phyloP scores from a whole-genome alignment of 2,113 vertebrate species.

The Malurus elegans region DNA sequence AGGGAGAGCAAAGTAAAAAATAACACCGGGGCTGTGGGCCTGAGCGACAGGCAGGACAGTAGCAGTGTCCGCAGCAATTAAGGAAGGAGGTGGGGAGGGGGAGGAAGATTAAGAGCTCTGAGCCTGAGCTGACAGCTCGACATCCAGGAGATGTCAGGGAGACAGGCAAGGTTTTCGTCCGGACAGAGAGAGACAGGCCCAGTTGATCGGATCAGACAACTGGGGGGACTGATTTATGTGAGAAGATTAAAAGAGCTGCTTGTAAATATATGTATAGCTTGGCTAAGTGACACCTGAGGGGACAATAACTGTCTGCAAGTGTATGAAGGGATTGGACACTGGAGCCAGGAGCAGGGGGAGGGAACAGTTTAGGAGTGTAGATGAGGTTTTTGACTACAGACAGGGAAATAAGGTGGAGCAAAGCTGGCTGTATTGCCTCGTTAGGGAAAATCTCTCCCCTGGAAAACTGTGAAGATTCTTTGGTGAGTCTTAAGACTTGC shows the following conservation, averaged over 20 bases:
- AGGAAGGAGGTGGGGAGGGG: neutral
- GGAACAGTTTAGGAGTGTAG: neutral
- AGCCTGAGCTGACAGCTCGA: constrained; percentile 47
- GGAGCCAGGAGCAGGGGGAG: neutral
- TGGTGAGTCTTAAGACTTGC: neutral
- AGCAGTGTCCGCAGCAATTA: neutral
- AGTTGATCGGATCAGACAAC: constrained; percentile 36
- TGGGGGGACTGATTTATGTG: constrained; percentile 56
- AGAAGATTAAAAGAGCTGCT: constrained; percentile 57
- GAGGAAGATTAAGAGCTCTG: constrained; percentile 61
- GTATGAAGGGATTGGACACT: neutral
- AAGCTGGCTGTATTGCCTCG: neutral
- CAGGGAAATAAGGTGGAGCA: neutral
- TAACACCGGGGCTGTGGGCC: neutral
- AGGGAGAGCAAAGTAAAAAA: neutral
- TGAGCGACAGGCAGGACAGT: neutral
- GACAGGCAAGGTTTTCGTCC: neutral
- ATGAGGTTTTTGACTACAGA: neutral
- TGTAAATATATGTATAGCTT: constrained; percentile 58
- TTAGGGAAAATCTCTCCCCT: neutral
- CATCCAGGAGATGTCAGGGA: constrained; percentile 51
- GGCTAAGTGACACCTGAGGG: constrained; percentile 63
- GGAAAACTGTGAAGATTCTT: neutral
- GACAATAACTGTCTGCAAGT: constrained; percentile 53
- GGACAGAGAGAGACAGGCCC: constrained; percentile 38